Conservation (phyloP, 2,113 vertebrate species). For the Pelusios castaneus region DNA sequence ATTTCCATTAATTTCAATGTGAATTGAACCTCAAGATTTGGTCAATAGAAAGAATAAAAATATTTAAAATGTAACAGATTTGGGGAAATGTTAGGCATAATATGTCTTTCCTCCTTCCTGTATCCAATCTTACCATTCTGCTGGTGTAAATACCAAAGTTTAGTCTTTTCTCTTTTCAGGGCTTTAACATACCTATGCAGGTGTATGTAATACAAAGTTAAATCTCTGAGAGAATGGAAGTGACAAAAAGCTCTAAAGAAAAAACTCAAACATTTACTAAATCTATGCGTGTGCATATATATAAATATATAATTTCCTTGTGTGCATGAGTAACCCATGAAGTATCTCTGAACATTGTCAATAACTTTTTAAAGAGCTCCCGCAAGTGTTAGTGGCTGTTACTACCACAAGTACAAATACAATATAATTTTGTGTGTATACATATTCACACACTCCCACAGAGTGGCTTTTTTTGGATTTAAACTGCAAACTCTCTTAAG, state of each 20-base stretch:
- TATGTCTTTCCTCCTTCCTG: background rate
- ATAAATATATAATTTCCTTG: too few relatives aligned
- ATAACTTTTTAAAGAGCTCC: background rate
- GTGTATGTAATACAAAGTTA: background rate
- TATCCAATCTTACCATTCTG: background rate
- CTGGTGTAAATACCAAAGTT: background rate
- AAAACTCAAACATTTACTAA: background rate
- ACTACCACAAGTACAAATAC: background rate
- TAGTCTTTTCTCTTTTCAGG: background rate
- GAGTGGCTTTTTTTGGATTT: background rate
- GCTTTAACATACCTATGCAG: background rate
- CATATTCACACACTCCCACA: background rate
- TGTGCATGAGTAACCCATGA: too few relatives aligned
- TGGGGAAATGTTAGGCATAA: background rate
- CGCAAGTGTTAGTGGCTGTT: background rate
- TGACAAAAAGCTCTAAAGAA: background rate
- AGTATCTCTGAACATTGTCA: background rate
- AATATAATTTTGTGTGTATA: too few relatives aligned
- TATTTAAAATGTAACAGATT: background rate
- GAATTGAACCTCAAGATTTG: background rate
- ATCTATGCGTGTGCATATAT: background rate
- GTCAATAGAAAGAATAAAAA: background rate
- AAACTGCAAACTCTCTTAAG: too few relatives aligned
- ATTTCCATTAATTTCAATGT: background rate
- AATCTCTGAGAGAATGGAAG: background rate